These are phyloP conservation scores for Tenthredo livida DNA, from an alignment of 2,888 invertebrate species.

Conservation along the genomic window DNA sequence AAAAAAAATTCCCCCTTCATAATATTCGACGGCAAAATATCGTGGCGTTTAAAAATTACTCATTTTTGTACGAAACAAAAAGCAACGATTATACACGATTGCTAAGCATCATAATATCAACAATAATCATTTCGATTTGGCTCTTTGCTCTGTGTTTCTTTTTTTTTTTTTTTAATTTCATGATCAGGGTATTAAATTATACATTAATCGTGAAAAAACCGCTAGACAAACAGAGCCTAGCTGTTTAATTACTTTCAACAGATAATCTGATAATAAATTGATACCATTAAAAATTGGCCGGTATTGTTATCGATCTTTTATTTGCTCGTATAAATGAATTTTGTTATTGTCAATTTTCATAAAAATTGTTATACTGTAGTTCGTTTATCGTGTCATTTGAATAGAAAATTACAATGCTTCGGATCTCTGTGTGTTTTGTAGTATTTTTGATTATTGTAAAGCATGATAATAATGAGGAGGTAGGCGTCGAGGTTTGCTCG, in stretches of 20 bases:
- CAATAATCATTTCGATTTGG: neutral
- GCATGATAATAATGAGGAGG: neutral
- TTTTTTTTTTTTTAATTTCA: neutral
- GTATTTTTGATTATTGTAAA: neutral
- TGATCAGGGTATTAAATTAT: neutral
- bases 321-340: neutral
- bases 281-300: neutral
- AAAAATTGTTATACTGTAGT: neutral
- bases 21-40: too few species aligned
- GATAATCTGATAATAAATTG: neutral
- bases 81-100: neutral
- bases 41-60: neutral
- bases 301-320: neutral
- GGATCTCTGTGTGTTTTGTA: neutral
- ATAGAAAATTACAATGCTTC: neutral
- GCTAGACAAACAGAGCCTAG: neutral
- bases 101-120: neutral
- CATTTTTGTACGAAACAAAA: neutral
- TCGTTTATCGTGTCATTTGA: neutral
- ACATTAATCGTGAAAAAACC: neutral
- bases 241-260: neutral
- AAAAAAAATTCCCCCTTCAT: neutral
- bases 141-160: neutral
- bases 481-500: constrained; percentile 34
- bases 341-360: neutral